Conservation (phyloP, 2,888 invertebrate species). For the Meta bourneti region DNA sequence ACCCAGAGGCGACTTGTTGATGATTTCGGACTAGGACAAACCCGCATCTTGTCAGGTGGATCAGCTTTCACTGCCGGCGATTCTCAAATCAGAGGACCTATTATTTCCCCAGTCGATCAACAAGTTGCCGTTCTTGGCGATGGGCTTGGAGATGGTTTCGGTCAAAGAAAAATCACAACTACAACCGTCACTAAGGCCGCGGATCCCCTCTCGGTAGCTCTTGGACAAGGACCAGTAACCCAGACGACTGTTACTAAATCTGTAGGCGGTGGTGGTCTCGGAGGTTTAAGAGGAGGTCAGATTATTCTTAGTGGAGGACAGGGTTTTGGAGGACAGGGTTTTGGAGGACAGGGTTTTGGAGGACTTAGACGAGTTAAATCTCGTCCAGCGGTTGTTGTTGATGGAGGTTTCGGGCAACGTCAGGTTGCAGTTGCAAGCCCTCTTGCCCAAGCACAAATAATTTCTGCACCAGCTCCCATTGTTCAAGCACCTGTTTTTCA, state of each 20-base stretch:
- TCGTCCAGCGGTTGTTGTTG: slow-evolving; percentile 32
- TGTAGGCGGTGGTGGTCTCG: slow-evolving; percentile 35
- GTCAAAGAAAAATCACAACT: slow-evolving; percentile 45
- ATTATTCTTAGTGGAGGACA: slow-evolving; percentile 48
- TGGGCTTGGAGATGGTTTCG: slow-evolving; percentile 56
- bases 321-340: slow-evolving; percentile 3
- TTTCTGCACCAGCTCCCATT: slow-evolving; percentile 16
- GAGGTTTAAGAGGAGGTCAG: slow-evolving; percentile 63
- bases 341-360: slow-evolving; percentile 28
- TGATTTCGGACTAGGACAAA: slow-evolving; percentile 55
- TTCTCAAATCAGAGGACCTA: slow-evolving; percentile 45
- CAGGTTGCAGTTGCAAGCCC: slow-evolving; percentile 43
- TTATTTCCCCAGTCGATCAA: slow-evolving; percentile 12
- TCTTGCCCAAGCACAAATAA: slow-evolving; percentile 22
- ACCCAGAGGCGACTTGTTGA: slow-evolving; percentile 35
- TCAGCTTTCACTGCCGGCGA: slow-evolving; percentile 68
- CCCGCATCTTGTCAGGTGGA: slow-evolving; percentile 55
- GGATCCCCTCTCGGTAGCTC: slow-evolving; percentile 40
- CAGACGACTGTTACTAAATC: slow-evolving; percentile 43
- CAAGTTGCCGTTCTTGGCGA: slow-evolving; percentile 45
- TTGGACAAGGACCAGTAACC: slow-evolving; percentile 21
- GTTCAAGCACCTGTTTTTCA: slow-evolving; percentile 30
- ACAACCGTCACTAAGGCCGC: slow-evolving; percentile 38
- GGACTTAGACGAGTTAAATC: slow-evolving; percentile 60
- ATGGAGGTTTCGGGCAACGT: slow-evolving; percentile 66